phyloP scores from a whole-genome alignment of 2,113 vertebrate species.

The Isichthys henryi region DNA sequence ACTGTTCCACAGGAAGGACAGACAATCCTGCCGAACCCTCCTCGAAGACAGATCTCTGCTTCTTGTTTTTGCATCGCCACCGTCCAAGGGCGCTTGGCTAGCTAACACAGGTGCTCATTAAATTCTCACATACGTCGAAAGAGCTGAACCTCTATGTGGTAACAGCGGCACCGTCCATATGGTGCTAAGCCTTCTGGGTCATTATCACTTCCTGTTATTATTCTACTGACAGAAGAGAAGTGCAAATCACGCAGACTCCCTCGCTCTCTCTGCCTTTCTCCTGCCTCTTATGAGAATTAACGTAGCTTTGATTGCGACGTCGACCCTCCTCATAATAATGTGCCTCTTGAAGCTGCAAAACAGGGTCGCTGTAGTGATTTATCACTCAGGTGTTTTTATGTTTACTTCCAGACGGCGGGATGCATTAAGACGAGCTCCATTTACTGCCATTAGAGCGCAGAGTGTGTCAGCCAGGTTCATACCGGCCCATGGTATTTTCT shows the following conservation, averaged over 20 bases:
- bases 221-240: conserved; percentile 5
- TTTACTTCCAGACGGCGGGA: neutral
- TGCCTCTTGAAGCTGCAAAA: conserved; percentile 27
- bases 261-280: neutral
- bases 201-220: neutral
- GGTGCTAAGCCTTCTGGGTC: neutral
- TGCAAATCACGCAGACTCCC: conserved; percentile 33
- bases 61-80: neutral
- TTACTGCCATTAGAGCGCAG: neutral
- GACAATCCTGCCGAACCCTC: neutral
- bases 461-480: neutral
- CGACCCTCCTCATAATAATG: conserved; percentile 16
- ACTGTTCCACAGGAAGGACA: conserved; percentile 1
- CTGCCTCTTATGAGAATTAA: neutral
- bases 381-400: conserved; percentile 2
- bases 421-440: neutral
- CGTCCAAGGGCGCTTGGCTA: neutral
- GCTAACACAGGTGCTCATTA: neutral
- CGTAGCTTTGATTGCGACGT: conserved; percentile 32
- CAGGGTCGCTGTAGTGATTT: conserved; percentile 19
- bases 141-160: neutral
- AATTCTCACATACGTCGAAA: neutral
- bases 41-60: neutral
- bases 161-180: neutral
- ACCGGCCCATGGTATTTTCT: neutral